These are phyloP conservation scores for Platycnemis pennipes DNA, from an alignment of 2,888 invertebrate species.

Conservation along the genomic window DNA sequence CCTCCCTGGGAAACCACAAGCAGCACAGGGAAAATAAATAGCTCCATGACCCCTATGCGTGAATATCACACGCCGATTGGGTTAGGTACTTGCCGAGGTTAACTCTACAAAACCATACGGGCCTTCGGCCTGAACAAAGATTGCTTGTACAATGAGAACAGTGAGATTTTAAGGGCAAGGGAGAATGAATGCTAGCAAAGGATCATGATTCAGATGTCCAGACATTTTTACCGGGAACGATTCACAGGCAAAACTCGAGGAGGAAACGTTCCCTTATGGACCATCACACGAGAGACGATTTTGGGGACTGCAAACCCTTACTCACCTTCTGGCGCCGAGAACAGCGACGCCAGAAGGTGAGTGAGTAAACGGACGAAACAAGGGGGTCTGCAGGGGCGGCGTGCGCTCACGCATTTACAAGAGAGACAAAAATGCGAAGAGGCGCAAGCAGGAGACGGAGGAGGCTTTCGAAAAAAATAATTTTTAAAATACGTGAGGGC, in stretches of 20 bases:
- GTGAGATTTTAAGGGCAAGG: too few species aligned
- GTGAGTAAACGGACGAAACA: slow-evolving; percentile 4
- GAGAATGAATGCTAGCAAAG: too few species aligned
- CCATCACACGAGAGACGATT: background rate
- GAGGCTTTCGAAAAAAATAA: background rate
- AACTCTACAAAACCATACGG: too few species aligned
- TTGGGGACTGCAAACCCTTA: background rate
- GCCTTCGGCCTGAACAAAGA: too few species aligned
- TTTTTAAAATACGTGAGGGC: background rate
- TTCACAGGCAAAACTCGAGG: background rate
- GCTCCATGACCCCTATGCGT: too few species aligned
- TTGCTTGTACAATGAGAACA: too few species aligned
- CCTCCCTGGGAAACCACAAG: too few species aligned
- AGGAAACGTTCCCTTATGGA: background rate
- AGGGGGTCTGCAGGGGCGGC: background rate
- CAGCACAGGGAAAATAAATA: too few species aligned
- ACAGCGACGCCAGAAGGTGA: background rate
- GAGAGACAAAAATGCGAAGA: background rate
- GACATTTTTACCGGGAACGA: background rate
- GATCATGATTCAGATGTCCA: too few species aligned
- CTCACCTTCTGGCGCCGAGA: background rate
- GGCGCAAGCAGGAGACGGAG: background rate
- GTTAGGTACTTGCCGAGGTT: too few species aligned
- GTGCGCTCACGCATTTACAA: background rate
- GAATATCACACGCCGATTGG: too few species aligned